Evolutionary conservation across 2,888 invertebrate species (phyloP), one percentile per base, ranked within the genome.

Genomic region (Dicyrtomina minuta): DNA sequence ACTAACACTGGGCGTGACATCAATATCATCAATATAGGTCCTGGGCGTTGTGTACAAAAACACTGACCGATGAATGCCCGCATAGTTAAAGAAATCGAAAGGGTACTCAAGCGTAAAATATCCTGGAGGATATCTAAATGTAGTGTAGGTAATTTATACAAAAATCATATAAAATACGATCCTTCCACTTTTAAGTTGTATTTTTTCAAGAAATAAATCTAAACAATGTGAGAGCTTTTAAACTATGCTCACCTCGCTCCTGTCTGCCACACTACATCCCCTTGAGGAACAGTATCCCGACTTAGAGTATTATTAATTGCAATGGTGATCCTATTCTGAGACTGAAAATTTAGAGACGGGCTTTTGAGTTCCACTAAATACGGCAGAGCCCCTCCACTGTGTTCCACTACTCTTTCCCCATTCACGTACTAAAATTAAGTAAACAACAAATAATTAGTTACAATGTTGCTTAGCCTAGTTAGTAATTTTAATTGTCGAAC

Each of bases 41-140:
- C 84, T 84, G 1, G 96, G 96, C 2, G 93, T 95, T 1, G 94
- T 90, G 82, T 93, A 93, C n/a, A 98, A 82, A 78, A 90, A 87
- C 33, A 98, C 97, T 12, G 94, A 88, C 66, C 98, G 88, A 81
- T 98, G 94, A 73, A 98, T 96, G 6, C 98, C 98, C 20, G 97
- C 98, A 81, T 97, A 98, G 83, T 98, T 97, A 84, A 95, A 97
- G 83, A 98, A 98, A 81, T 98, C 98, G 81, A 98, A 96, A 20
- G 90, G 89, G 79, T 93, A 92, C 6, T 87, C 84, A 81, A 96
- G 93, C 15, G 89, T 82, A 75, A 88, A 86, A 74, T 78, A 88
- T 80, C 79, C 90, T 84, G 79, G 82, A 80, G 83, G 90, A 86
- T 81, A 89, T 84, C 84, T 81, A 80, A 33, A 77, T 77, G 55